Evolutionary conservation across 2,113 vertebrate species (phyloP), one percentile per base, ranked within the genome.

Genomic region (Crotalus helleri): DNA sequence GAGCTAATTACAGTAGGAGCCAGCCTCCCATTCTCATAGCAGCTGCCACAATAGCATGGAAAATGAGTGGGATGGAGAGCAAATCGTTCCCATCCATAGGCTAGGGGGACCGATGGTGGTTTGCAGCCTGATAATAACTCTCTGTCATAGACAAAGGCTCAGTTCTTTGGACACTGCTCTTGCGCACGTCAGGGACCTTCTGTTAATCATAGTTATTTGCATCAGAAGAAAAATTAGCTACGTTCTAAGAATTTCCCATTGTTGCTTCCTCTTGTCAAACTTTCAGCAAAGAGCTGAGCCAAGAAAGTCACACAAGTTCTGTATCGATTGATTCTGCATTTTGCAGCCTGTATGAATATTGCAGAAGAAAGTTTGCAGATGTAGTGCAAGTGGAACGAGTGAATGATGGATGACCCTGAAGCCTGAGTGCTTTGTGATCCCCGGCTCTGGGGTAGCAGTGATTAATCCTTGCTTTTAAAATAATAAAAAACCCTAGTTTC

Each of bases 141-240:
- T 29, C 29, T 51, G 61, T 64, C 54, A 87, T 1, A 90, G 21
- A 21, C 89, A 26, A 4, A 81, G 1, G 57, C 5, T n/a, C 12
- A 2, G n/a, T 49, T 49, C 61, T 24, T 59, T 3, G 23, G 3
- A 7, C 7, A 1, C 2, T 2, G 11, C 15, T 21, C 53, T 29
- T 0, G 12, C 53, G 12, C 29, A 6, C 39, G 33, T 59, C 5
- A 3, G 51, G 51, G 69, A 17, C 11, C 3, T 24, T 29, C 90
- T 44, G 53, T 15, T 58, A 91, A 91, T 87, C 46, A 53, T 15
- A n/a, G 91, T 53, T 13, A 91, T 92, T 92, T 69, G 91, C 44
- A 51, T 24, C 21, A 5, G 58, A n/a, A 69, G 46, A 51, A 44
- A 54, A 90, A 61, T 53, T 24, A 74, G 90, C 59, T 12, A 90